Base-by-base conservation (phyloP, 2,797 vertebrate genomes). In the Rhynchonycteris naso region DNA sequence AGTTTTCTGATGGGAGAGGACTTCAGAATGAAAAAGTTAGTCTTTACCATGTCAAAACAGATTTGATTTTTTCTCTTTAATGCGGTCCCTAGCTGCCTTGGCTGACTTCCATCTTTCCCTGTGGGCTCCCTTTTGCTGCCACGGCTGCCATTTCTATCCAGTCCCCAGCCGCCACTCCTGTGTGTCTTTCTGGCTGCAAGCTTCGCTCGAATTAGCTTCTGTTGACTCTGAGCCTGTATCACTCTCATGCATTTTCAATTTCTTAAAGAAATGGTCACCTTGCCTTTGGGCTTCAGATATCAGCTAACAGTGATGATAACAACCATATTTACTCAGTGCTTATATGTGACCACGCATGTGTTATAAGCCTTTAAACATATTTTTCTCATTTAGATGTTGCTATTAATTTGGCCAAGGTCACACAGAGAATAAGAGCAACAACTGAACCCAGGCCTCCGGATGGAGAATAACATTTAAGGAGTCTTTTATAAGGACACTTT, bases 1-100 rank as follows among this genome's bases (percentile, higher is more conserved):
- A 65, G 50, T 95, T 88, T 90, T 93, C 88, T 50, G 7, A 8
- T 22, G 24, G 65, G 30, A 85, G 61, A 90, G n/a, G 81, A 89
- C 59, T 35, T 95, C 22, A 66, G 26, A 86, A 91, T 59, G 59
- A 50, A 54, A 91, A 76, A 79, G 26, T 58, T 83, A 52, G 26
- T 52, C 35, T 84, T 38, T 59, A n/a, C 28, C 13, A 30, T 54
- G 82, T 54, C 91, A 74, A 56, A 66, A 22, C 59, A 83, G 69
- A 28, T 80, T 33, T 66, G 79, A 75, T 54, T 22, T 79, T 93
- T 92, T 54, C 19, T 85, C 69, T 26, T 6, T 76, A 83, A 50
- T 19, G 4, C 33, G 16, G 50, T 47, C 63, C 11, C 58, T 80
- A 14, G 66, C 33, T 68, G n/a, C n/a, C 59, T 58, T 85, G 78